phyloP scores from a whole-genome alignment of 2,113 vertebrate species.

The Syngnathus scovelli region DNA sequence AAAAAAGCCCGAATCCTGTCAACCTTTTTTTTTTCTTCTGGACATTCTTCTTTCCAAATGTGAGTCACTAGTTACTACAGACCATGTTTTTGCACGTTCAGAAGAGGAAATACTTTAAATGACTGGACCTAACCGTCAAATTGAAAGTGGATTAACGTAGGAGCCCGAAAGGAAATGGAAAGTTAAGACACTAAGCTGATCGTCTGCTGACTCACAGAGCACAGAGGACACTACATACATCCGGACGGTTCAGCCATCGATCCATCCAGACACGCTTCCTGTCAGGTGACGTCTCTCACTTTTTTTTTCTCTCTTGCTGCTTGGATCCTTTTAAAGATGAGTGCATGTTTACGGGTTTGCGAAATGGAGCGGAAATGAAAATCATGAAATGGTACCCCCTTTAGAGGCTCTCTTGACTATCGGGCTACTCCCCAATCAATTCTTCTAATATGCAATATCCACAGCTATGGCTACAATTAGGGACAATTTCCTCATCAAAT shows the following conservation, averaged over 20 bases:
- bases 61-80: background rate
- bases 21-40: too few species aligned
- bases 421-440: conserved; percentile 1
- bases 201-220: conserved; percentile 58
- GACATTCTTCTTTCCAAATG: background rate
- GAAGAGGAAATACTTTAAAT: background rate
- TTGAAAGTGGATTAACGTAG: conserved; percentile 2
- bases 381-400: conserved; percentile 21
- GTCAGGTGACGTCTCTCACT: conserved; percentile 32
- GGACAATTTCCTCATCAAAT: background rate
- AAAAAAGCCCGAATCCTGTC: too few species aligned
- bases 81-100: background rate
- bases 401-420: conserved; percentile 25
- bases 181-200: conserved; percentile 27
- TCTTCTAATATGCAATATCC: conserved; percentile 24
- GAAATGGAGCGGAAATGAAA: conserved; percentile 21
- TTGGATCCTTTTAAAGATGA: conserved; percentile 40
- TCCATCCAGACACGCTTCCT: conserved; percentile 39
- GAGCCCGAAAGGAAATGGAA: conserved; percentile 2
- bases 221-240: conserved; percentile 45
- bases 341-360: conserved; percentile 32
- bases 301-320: background rate
- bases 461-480: background rate
- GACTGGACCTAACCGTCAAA: background rate
- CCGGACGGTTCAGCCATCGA: conserved; percentile 38